Base-by-base conservation (phyloP, 2,797 vertebrate genomes). In the Acanthurus lineatus region DNA sequence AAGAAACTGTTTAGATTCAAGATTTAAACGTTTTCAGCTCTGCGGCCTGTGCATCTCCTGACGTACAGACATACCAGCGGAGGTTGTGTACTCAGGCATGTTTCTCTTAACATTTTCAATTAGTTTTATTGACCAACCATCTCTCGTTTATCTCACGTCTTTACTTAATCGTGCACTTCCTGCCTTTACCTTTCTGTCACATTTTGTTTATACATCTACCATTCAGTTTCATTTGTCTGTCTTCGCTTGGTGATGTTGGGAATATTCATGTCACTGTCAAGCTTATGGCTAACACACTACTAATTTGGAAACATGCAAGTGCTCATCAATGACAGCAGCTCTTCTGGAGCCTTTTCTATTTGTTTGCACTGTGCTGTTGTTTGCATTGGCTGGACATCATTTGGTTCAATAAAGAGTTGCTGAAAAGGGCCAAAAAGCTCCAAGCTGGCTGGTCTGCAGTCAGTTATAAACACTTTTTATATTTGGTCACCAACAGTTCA, bases 61-160 rank as follows among this genome's bases (percentile, higher is more conserved):
- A 32, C 28, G 4, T 32, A 32, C 28, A 4, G 28, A 32, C 28
- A 32, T 32, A 32, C 28, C 28, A 32, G 28, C 28, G 3, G 28
- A 32, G 28, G 4, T 32, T 32, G 28, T 32, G 28, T 32, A 32
- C 28, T 32, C 28, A 56, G 52, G 80, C 71, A 67, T 38, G 74
- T 66, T 56, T 58, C 51, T 19, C 60, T 81, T 75, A 69, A 67
- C 75, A 61, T 81, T 68, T 60, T 64, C 59, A 45, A 32, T 56
- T 14, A 32, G 53, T 45, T 62, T 69, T 71, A 82, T 82, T 82
- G 73, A 51, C 64, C 49, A n/a, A 56, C 32, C 51, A 20, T 22
- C 9, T 61, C 49, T 45, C 72, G 17, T 53, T 56, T 66, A 60
- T 64, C 22, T n/a, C 53, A 6, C 22, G 42, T 58, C 63, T 68